Evolutionary conservation across 2,888 invertebrate genomes (phyloP).

Genomic region (Zeuzera pyrina): DNA sequence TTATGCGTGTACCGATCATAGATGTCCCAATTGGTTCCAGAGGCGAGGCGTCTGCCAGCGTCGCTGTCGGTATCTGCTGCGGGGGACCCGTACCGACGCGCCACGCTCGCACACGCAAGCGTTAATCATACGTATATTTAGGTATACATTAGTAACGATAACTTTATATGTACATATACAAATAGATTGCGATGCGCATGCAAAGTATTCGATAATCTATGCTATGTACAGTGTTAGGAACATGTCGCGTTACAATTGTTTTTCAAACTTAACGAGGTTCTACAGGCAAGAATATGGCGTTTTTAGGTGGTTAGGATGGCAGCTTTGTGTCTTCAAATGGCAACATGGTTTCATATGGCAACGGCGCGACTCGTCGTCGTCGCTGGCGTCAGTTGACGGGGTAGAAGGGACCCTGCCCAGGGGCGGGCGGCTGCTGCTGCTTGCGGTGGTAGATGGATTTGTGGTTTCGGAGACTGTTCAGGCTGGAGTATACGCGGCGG

Average conservation of each 20-base stretch:
- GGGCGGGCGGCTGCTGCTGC: slow-evolving; percentile 74
- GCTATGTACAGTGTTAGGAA: slow-evolving; percentile 72
- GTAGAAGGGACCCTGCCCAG: slow-evolving; percentile 53
- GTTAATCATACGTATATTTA: slow-evolving; percentile 34
- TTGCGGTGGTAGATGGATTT: slow-evolving; percentile 94
- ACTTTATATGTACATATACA: slow-evolving; percentile 52
- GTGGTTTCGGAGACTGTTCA: slow-evolving; percentile 92
- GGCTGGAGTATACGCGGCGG: slow-evolving; percentile 92
- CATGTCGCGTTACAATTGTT: slow-evolving; percentile 56
- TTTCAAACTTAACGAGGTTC: slow-evolving; percentile 59
- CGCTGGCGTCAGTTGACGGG: slow-evolving; percentile 57
- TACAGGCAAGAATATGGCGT: slow-evolving; percentile 69
- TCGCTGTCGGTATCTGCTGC: slow-evolving; percentile 15
- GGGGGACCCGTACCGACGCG: slow-evolving; percentile 17
- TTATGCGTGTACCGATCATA: slow-evolving; percentile 68
- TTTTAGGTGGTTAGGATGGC: slow-evolving; percentile 66
- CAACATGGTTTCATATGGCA: slow-evolving; percentile 32
- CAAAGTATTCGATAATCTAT: slow-evolving; percentile 60
- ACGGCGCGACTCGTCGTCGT: slow-evolving; percentile 13
- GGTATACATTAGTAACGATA: slow-evolving; percentile 30
- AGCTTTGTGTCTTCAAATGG: slow-evolving; percentile 56
- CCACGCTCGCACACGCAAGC: slow-evolving; percentile 43
- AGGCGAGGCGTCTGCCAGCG: slow-evolving; percentile 27
- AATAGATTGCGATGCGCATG: slow-evolving; percentile 64
- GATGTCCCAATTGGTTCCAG: slow-evolving; percentile 73